phyloP scores from a whole-genome alignment of 2,797 vertebrate species.

The Scolopax bukidnonensis region DNA sequence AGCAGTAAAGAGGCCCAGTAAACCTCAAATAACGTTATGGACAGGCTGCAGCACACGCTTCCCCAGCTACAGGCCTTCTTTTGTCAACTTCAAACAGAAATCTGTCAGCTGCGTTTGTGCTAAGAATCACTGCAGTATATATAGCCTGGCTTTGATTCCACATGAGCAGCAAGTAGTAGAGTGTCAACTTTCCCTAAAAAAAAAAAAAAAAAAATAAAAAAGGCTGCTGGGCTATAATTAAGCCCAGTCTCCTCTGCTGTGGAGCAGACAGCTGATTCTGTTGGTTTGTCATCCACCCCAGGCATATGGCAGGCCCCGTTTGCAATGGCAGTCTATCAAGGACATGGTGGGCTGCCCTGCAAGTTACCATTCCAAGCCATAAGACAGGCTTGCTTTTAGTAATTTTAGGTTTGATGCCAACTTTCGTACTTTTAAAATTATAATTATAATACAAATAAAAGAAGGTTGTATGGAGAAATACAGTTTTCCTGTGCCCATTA shows the following conservation, averaged over 20 bases:
- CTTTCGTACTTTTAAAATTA: background rate
- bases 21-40: background rate
- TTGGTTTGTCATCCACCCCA: slow-evolving; percentile 69
- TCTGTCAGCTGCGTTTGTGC: slow-evolving; percentile 59
- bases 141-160: slow-evolving; percentile 66
- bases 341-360: background rate
- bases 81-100: background rate
- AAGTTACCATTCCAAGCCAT: background rate
- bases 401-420: background rate
- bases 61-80: background rate
- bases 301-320: background rate
- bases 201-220: background rate
- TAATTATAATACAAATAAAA: background rate
- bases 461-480: background rate
- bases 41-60: background rate
- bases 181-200: slow-evolving; percentile 71
- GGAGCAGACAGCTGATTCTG: slow-evolving; percentile 73
- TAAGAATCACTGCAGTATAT: slow-evolving; percentile 71
- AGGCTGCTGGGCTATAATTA: slow-evolving; percentile 79
- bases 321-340: background rate
- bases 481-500: background rate
- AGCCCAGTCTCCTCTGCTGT: slow-evolving; percentile 67
- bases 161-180: slow-evolving; percentile 44
- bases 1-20: background rate
- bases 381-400: background rate